Base-by-base conservation (phyloP, 1,140 invertebrate species). In the Potamilus streckersoni region DNA sequence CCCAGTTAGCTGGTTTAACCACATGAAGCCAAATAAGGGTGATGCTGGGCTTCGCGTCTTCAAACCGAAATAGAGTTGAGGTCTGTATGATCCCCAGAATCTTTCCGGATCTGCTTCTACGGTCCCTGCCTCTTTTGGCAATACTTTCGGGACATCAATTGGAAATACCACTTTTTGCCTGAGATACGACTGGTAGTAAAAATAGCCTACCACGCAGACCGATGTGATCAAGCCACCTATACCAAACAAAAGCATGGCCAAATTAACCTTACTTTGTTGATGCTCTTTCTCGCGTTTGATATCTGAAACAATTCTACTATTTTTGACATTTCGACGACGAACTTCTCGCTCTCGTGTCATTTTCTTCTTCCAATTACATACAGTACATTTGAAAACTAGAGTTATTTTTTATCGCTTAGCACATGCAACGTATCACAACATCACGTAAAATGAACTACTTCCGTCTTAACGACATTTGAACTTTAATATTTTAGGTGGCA, bases 51-150 rank as follows among this genome's bases (percentile, higher is more conserved):
- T 95, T 80, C 97, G 91, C 2, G 95, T 96, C 89, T 97, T 96
- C 82, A 99, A 89, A 0, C 98, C 92, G 88, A 92, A 92, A 80
- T 92, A 98, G 14, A 94, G 92, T 8, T 95, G 94, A 0, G 97
- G 94, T 73, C 97, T 78, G 78, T 98, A 98, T 0, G 94, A 93
- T 23, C 97, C 97, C 97, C 97, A 99, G 90, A 95, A 98, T 77
- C 93, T 92, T 11, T 95, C 93, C 3, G 95, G 93, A 23, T 94
- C 93, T 68, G 93, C 92, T 59, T 95, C 85, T 0, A 95, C 94
- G 65, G 92, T 91, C 77, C 92, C 91, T 20, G 76, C 79, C 69
- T 86, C 85, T 17, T 81, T 74, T 63, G 91, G 84, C 2, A 96
- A 93, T 90, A 95, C 94, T 91, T 94, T 95, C 76, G 93, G 92